Percentiles rank a stretch among this genome's conserved stretches.
These are phyloP conservation scores for Genyomyrus donnyi DNA, from an alignment of 2,113 vertebrate species.

Conservation along the genomic window DNA sequence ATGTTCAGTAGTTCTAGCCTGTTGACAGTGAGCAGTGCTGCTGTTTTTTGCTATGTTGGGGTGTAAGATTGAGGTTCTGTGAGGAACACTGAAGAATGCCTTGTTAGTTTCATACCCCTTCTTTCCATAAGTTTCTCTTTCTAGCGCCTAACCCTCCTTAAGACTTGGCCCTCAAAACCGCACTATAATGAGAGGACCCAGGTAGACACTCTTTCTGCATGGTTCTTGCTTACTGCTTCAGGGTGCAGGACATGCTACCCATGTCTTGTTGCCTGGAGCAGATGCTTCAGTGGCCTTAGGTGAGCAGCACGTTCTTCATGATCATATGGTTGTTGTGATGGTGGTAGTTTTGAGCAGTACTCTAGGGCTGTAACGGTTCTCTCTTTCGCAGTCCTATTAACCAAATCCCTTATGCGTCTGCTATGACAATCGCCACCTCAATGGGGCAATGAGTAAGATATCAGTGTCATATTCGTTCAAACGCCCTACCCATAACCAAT, in stretches of 20 bases:
- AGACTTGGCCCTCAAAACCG: neutral
- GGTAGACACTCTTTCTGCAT: neutral
- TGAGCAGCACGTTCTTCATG: constrained; percentile 28
- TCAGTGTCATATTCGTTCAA: constrained; percentile 43
- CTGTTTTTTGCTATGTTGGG: neutral
- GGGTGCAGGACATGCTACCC: neutral
- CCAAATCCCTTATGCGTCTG: constrained; percentile 50
- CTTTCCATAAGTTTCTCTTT: neutral
- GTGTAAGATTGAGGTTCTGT: neutral
- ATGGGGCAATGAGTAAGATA: constrained; percentile 48
- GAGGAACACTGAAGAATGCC: neutral
- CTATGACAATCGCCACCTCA: constrained; percentile 76
- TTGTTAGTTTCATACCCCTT: neutral
- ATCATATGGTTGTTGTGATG: constrained; percentile 42
- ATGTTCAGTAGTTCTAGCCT: neutral
- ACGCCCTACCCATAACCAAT: constrained; percentile 53
- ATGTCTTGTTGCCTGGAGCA: neutral
- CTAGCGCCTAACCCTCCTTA: neutral
- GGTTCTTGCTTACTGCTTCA: neutral
- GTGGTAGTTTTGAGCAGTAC: constrained; percentile 68
- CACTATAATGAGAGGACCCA: neutral
- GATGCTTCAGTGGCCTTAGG: constrained; percentile 32
- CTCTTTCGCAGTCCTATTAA: constrained; percentile 64
- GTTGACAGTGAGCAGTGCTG: neutral
- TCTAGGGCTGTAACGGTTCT: constrained; percentile 66